A percentile compares a stretch with the other conserved stretches of the same genome.
Conservation (phyloP, 1,140 invertebrate species). For the Lepidurus packardi region DNA sequence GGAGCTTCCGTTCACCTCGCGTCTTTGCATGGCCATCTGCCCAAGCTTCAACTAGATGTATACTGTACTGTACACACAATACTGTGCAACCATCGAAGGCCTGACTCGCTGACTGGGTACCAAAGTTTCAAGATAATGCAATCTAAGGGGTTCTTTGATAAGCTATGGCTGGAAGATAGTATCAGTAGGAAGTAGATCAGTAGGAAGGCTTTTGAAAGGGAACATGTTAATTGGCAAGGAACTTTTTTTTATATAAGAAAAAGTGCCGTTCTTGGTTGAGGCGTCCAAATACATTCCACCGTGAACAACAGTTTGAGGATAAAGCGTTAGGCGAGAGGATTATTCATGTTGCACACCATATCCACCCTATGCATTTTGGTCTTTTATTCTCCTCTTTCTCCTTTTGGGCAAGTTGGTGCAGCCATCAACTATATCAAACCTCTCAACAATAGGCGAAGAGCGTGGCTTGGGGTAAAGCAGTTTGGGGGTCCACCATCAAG, state of each 20-base stretch:
- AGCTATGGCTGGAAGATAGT: no score
- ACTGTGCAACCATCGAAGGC: background rate
- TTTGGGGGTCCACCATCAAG: background rate
- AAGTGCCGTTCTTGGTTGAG: no score
- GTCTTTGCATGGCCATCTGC: background rate
- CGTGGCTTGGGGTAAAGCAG: background rate
- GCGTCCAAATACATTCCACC: background rate
- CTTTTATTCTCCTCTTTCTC: conserved; percentile 1
- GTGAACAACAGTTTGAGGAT: background rate
- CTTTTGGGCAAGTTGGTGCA: background rate
- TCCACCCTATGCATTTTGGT: background rate
- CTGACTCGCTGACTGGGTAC: background rate
- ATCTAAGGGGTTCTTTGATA: background rate
- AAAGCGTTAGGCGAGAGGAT: conserved; percentile 12
- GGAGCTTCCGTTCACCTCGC: background rate
- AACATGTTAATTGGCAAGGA: no score
- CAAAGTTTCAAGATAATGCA: background rate
- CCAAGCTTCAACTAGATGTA: background rate
- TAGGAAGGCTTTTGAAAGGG: no score
- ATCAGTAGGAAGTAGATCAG: no score
- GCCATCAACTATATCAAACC: conserved; percentile 21
- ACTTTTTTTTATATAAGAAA: no score
- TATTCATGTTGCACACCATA: conserved; percentile 22
- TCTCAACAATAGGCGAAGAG: conserved; percentile 9
- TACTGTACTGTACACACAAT: background rate